Evolutionary conservation across 2,113 vertebrate genomes (phyloP).

Genomic region (Rhinolophus ferrumequinum): DNA sequence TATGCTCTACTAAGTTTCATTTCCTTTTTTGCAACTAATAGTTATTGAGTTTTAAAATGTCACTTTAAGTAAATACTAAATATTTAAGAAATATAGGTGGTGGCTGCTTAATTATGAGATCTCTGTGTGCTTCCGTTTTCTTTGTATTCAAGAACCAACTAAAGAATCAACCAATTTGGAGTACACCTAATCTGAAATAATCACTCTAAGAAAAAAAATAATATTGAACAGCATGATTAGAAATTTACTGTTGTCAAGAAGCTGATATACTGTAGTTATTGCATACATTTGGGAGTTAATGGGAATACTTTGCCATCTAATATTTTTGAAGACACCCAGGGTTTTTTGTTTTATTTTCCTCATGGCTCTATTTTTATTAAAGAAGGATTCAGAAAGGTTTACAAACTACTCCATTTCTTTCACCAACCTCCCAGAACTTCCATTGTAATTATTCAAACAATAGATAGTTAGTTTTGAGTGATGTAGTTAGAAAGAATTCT

Average conservation of each 20-base stretch:
- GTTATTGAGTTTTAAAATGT: slow-evolving; percentile 72
- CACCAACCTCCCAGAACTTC: not conserved
- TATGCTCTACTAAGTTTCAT: slow-evolving; percentile 41
- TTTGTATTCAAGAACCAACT: not conserved
- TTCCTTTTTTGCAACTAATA: slow-evolving; percentile 61
- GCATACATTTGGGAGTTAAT: not conserved
- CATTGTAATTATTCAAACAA: not conserved
- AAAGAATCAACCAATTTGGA: not conserved
- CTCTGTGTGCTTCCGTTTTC: not conserved
- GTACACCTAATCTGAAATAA: not conserved
- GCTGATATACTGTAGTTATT: not conserved
- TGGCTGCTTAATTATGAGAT: slow-evolving; percentile 9
- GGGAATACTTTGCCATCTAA: not conserved
- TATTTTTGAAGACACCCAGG: not conserved
- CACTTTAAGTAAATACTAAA: slow-evolving; percentile 55
- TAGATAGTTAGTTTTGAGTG: not conserved
- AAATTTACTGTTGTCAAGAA: not conserved
- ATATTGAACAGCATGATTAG: not conserved
- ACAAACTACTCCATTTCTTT: not conserved
- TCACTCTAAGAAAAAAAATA: not conserved
- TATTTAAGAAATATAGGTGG: slow-evolving; percentile 38
- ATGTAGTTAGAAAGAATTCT: not conserved
- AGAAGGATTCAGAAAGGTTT: not conserved
- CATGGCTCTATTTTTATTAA: not conserved
- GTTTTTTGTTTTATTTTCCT: not conserved